Conservation (phyloP, 1,140 invertebrate genomes). For the Drosophila lowei region DNA sequence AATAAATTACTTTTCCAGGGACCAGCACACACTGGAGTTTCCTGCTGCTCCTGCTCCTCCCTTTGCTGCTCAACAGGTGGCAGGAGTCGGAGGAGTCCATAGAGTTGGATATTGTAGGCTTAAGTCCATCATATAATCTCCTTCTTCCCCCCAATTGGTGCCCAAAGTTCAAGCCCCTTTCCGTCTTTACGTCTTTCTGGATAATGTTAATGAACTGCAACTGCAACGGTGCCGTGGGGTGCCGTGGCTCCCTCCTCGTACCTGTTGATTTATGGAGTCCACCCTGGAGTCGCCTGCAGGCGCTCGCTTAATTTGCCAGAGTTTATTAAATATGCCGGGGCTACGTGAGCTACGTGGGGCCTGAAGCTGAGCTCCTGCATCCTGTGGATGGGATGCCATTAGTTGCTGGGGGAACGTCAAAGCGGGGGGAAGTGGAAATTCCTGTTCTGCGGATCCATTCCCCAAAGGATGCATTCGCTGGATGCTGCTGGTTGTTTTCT, state of each 20-base stretch:
- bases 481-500: slow-evolving; percentile 53
- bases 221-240: slow-evolving; percentile 20
- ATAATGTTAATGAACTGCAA: slow-evolving; percentile 52
- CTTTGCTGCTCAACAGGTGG: slow-evolving; percentile 29
- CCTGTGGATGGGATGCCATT: slow-evolving; percentile 65
- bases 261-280: slow-evolving; percentile 53
- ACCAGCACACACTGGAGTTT: slow-evolving; percentile 1
- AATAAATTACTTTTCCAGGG: slow-evolving; percentile 53
- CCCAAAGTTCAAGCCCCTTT: slow-evolving; percentile 17
- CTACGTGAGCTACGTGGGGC: slow-evolving; percentile 55
- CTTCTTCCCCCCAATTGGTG: neutral
- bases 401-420: slow-evolving; percentile 28
- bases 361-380: slow-evolving; percentile 31
- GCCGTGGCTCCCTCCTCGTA: slow-evolving; percentile 38
- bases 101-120: too few species aligned
- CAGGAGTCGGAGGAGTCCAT: slow-evolving; percentile 1
- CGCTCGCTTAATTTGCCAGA: slow-evolving; percentile 69
- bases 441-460: slow-evolving; percentile 54
- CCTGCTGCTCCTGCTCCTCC: neutral
- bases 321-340: slow-evolving; percentile 78
- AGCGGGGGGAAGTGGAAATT: slow-evolving; percentile 59
- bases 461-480: slow-evolving; percentile 50
- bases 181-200: slow-evolving; percentile 15
- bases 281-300: slow-evolving; percentile 16
- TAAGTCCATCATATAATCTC: neutral